Evolutionary conservation across 1,140 invertebrate species (phyloP).

Genomic region (Lysiphlebus fabarum): DNA sequence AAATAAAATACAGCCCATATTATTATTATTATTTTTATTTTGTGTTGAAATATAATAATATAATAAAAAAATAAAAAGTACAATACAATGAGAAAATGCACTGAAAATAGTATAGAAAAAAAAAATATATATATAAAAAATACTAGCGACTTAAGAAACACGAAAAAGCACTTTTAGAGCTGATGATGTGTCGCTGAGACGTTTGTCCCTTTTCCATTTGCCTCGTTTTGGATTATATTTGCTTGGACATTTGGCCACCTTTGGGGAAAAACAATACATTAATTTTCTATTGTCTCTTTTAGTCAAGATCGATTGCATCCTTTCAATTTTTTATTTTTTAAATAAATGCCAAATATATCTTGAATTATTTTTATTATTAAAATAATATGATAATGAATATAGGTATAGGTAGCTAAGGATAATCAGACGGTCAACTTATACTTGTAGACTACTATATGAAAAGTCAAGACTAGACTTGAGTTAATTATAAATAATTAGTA

Average conservation of each 20-base stretch:
- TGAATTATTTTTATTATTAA: constrained; percentile 8
- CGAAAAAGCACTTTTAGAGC: constrained; percentile 55
- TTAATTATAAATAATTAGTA: constrained; percentile 57
- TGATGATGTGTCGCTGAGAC: constrained; percentile 35
- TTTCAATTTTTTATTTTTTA: neutral
- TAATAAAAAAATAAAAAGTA: constrained; percentile 35
- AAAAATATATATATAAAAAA: too few species aligned
- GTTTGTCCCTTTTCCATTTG: constrained; percentile 13
- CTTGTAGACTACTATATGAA: constrained; percentile 34
- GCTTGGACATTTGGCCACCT: constrained; percentile 39
- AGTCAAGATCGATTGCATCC: constrained; percentile 11
- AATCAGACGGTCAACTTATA: constrained; percentile 57
- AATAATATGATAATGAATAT: too few species aligned
- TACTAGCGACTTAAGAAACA: constrained; percentile 51
- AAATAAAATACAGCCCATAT: neutral
- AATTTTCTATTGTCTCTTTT: constrained; percentile 50
- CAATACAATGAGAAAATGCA: constrained; percentile 33
- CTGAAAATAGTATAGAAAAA: constrained; percentile 1
- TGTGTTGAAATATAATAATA: constrained; percentile 39
- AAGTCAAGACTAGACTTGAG: constrained; percentile 43
- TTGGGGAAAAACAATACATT: constrained; percentile 47
- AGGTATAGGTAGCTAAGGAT: too few species aligned
- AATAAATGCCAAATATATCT: constrained; percentile 8
- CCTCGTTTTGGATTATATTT: constrained; percentile 24
- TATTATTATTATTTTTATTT: neutral